Conservation (phyloP, 2,797 vertebrate genomes). For the Rhabdophis nuchalis region DNA sequence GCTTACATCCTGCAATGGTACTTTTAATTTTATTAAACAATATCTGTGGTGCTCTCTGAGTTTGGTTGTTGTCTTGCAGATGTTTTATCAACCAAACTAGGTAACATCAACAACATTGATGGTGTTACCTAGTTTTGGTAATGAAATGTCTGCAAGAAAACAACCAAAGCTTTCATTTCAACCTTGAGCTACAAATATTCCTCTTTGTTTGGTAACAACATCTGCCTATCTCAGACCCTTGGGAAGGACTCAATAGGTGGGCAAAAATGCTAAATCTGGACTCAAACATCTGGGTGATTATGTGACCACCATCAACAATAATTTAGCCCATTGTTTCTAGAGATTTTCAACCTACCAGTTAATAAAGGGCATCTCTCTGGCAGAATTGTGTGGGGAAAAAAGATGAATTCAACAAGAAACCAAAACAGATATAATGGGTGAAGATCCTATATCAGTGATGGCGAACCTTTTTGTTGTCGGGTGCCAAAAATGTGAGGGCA, state of each 20-base stretch:
- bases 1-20: not conserved
- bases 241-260: not conserved
- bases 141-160: not conserved
- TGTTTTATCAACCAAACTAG: not conserved
- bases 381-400: not conserved
- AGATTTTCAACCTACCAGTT: not conserved
- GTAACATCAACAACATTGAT: not conserved
- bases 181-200: not conserved
- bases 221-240: not conserved
- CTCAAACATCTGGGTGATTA: not conserved
- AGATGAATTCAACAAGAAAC: not conserved
- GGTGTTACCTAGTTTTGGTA: not conserved
- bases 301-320: not conserved
- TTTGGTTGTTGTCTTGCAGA: not conserved
- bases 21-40: not conserved
- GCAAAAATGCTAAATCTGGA: not conserved
- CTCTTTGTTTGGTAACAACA: not conserved
- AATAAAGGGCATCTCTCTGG: not conserved
- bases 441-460: not conserved
- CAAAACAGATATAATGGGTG: not conserved
- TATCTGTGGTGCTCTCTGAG: not conserved
- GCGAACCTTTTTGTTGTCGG: too few relatives aligned
- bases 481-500: too few relatives aligned
- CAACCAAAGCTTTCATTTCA: not conserved
- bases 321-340: not conserved